phyloP scores from a whole-genome alignment of 2,113 vertebrate species.

The Anhinga anhinga region DNA sequence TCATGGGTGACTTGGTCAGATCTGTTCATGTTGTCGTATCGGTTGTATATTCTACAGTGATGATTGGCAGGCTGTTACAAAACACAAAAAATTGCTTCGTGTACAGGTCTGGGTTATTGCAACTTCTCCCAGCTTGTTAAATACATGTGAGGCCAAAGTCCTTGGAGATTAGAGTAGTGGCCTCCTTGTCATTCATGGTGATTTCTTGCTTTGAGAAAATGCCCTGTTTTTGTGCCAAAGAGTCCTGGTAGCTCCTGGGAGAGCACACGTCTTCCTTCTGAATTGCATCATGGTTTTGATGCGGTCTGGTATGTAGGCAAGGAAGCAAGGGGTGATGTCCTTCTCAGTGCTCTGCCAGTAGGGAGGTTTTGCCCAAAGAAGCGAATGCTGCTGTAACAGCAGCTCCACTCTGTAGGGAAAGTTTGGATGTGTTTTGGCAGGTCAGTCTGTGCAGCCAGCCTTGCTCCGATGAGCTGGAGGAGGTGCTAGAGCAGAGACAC shows the following conservation, averaged over 20 bases:
- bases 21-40: not conserved
- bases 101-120: not conserved
- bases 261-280: not conserved
- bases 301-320: fast-evolving
- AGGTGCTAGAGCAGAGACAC: not conserved
- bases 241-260: not conserved
- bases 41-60: not conserved
- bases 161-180: not conserved
- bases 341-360: not conserved
- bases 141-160: not conserved
- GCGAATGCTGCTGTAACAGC: fast-evolving
- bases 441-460: not conserved
- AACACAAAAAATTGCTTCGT: not conserved
- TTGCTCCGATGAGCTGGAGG: not conserved
- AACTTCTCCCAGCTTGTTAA: not conserved
- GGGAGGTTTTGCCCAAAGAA: not conserved
- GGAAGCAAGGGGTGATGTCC: not conserved
- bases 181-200: fast-evolving
- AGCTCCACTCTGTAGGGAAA: not conserved
- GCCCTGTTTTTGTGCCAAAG: not conserved
- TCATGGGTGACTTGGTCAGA: not conserved
- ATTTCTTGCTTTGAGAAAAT: not conserved
- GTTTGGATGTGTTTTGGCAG: not conserved
- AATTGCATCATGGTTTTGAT: not conserved
- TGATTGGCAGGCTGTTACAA: not conserved